These are phyloP conservation scores for Ecliptopera silaceata DNA, from an alignment of 2,888 invertebrate genomes.

Conservation along the genomic window DNA sequence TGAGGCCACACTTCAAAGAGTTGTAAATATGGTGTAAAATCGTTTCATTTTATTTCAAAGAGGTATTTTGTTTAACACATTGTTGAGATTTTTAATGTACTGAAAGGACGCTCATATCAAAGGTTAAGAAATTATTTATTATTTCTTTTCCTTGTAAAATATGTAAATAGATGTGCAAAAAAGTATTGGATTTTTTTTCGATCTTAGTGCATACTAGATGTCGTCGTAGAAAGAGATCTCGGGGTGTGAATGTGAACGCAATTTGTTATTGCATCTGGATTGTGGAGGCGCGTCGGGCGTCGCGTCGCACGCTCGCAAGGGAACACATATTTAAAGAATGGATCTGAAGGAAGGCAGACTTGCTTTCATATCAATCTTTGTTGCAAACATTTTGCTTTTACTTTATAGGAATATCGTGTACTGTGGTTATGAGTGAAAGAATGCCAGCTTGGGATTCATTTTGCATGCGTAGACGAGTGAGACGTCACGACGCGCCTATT, in stretches of 20 bases:
- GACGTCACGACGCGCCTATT: constrained; percentile 11
- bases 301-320: neutral
- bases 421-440: constrained; percentile 3
- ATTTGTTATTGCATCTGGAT: neutral
- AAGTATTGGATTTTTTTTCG: constrained; percentile 43
- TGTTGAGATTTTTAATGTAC: constrained; percentile 62
- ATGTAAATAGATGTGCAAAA: constrained; percentile 75
- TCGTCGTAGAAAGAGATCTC: constrained; percentile 60
- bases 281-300: constrained; percentile 7
- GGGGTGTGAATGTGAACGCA: constrained; percentile 38
- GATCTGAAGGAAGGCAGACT: constrained; percentile 17
- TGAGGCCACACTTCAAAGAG: constrained; percentile 37
- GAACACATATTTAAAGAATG: constrained; percentile 14
- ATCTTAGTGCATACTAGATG: constrained; percentile 64
- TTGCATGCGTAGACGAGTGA: neutral
- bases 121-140: constrained; percentile 75
- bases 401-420: constrained; percentile 6
- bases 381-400: constrained; percentile 12
- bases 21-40: constrained; percentile 64
- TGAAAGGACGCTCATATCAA: constrained; percentile 77
- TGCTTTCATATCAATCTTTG: constrained; percentile 10
- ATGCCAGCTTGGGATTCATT: constrained; percentile 10
- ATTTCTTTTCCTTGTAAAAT: constrained; percentile 78
- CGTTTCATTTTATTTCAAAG: constrained; percentile 50
- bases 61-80: constrained; percentile 44